phyloP scores from a whole-genome alignment of 2,888 invertebrate genomes.

The Tiliacea citrago region DNA sequence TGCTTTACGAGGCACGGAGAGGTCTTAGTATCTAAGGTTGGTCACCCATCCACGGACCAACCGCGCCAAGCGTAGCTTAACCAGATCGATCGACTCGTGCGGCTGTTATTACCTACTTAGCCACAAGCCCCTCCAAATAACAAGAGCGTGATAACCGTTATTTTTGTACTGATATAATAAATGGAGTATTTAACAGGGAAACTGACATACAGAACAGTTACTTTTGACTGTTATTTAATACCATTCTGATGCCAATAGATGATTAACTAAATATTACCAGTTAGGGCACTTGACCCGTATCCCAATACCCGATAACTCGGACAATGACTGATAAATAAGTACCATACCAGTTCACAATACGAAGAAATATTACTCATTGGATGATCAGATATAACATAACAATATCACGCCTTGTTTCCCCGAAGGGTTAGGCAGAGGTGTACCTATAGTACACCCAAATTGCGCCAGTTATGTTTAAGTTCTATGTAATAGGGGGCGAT shows the following conservation, averaged over 20 bases:
- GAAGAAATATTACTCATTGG: not conserved
- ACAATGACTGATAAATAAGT: conserved; percentile 31
- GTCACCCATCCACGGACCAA: no score
- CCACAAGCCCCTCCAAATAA: no score
- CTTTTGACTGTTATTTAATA: not conserved
- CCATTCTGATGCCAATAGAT: not conserved
- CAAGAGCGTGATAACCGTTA: no score
- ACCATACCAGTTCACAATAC: not conserved
- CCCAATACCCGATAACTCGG: conserved; percentile 4
- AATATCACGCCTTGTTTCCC: not conserved
- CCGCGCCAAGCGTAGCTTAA: no score
- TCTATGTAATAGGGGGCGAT: no score
- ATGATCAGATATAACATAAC: not conserved
- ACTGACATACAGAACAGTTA: not conserved
- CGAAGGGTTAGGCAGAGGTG: not conserved
- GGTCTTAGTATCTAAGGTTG: no score
- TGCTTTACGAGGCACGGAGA: no score
- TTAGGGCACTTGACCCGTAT: conserved; percentile 14
- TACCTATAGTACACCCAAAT: no score
- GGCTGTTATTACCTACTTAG: no score
- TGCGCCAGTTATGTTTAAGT: no score
- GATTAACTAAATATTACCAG: conserved; percentile 24
- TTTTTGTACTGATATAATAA: no score
- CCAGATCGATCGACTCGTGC: no score
- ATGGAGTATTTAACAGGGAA: not conserved